Evolutionary conservation across 1,140 invertebrate species (phyloP).

Genomic region (Bombus soroeensis): DNA sequence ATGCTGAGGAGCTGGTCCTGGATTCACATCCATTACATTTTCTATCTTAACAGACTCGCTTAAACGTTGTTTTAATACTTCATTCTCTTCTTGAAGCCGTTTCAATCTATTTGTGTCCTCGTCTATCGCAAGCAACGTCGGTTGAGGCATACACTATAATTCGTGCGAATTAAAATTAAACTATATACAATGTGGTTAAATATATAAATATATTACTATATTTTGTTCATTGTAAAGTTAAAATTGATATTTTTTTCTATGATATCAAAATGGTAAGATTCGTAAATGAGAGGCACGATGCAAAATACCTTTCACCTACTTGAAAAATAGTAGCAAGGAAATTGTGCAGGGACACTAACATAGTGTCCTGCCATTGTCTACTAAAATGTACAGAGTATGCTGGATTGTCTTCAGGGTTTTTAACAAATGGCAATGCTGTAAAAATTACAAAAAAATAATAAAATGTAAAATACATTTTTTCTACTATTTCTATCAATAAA

Average conservation of each 20-base stretch:
- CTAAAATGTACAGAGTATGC: constrained; percentile 95
- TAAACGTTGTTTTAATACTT: constrained; percentile 84
- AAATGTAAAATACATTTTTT: constrained; percentile 28
- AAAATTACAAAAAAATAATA: constrained; percentile 67
- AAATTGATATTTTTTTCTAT: constrained; percentile 18
- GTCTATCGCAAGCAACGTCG: constrained; percentile 92
- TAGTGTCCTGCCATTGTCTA: constrained; percentile 97
- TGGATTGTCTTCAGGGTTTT: constrained; percentile 95
- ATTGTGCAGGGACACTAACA: constrained; percentile 96
- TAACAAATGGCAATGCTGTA: constrained; percentile 94
- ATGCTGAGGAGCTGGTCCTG: constrained; percentile 86
- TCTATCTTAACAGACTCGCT: constrained; percentile 81
- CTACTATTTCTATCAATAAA: background rate
- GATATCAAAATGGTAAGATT: constrained; percentile 26
- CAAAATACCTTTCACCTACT: constrained; percentile 77
- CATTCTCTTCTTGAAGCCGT: constrained; percentile 93
- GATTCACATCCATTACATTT: constrained; percentile 83
- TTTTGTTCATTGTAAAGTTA: background rate
- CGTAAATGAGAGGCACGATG: constrained; percentile 27
- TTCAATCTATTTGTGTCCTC: constrained; percentile 91
- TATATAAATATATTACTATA: background rate
- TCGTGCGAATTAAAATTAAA: constrained; percentile 1
- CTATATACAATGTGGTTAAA: too few relatives aligned
- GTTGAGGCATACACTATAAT: constrained; percentile 90
- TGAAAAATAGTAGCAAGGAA: constrained; percentile 95